Conservation (phyloP, 92 coral and sea anemone species). For the Epizoanthus ramosus region DNA sequence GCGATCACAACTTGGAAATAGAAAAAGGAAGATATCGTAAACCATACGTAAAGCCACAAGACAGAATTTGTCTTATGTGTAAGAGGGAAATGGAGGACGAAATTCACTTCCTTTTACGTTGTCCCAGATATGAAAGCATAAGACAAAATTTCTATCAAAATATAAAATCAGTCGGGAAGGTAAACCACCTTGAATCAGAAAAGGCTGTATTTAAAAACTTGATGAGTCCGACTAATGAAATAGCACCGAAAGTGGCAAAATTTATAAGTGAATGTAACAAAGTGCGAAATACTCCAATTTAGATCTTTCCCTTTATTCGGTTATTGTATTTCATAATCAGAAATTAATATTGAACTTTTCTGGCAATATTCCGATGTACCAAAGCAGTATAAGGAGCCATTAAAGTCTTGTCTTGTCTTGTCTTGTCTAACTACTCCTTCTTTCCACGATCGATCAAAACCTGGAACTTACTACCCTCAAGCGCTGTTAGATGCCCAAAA, state of each 20-base stretch:
- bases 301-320: conserved; percentile 19
- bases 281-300: conserved; percentile 22
- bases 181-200: conserved; percentile 30
- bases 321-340: conserved; percentile 17
- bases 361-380: conserved; percentile 23
- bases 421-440: no score
- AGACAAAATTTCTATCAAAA: conserved; percentile 36
- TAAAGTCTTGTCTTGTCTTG: conserved; percentile 22
- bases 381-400: conserved; percentile 22
- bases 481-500: no score
- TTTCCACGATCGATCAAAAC: no score
- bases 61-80: conserved; percentile 38
- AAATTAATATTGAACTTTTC: conserved; percentile 13
- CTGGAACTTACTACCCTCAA: no score
- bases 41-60: conserved; percentile 42
- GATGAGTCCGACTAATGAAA: conserved; percentile 30
- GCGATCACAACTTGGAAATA: conserved; percentile 40
- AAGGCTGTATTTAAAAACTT: conserved; percentile 29
- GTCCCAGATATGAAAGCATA: conserved; percentile 44
- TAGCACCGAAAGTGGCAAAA: conserved; percentile 26
- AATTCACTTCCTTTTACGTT: conserved; percentile 37
- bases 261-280: conserved; percentile 24
- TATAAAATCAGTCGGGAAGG: conserved; percentile 29
- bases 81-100: conserved; percentile 37
- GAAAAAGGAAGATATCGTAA: conserved; percentile 45